Base-by-base conservation (phyloP, 2,113 vertebrate species). In the Halichoerus grypus region DNA sequence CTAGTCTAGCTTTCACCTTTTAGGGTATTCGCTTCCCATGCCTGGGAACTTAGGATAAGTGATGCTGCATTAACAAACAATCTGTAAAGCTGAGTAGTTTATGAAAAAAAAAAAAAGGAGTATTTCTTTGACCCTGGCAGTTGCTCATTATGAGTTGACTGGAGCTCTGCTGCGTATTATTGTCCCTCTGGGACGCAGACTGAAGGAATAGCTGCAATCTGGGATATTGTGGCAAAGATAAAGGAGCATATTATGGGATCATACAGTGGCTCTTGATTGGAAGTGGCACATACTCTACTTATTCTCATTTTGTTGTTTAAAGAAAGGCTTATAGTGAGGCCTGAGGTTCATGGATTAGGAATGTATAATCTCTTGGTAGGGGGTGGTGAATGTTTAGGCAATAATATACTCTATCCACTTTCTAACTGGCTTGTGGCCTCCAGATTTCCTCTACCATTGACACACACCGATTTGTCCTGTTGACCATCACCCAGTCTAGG, bases 241-340 rank as follows among this genome's bases (percentile, higher is more conserved):
- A 88, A 77, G 49, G 2, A 59, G 1, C 5, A 2, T 4, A 26
- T 13, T 2, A 24, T 67, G 12, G 36, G 72, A 85, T 14, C 31
- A 51, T 22, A 42, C 3, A 61, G 10, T 53, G 55, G 21, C 33
- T 81, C n/a, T 36, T 33, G 79, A 82, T 90, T 26, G n/a, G 21
- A 63, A 88, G 28, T 69, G 21, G 9, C 8, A 69, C 26, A 6
- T 69, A 49, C 51, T 80, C 1, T 65, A 0, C 42, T 28, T 91
- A 28, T 72, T 85, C 61, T 49, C 31, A 42, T 92, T 80, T 33
- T 91, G 57, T 59, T 92, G 22, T 94, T 76, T 63, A 36, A 96
- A 92, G 77, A 83, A 82, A 65, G 31, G 59, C 46, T 74, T 4
- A 69, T 0, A 81, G 42, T 31, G 46, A 39, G 49, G 77, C 26